Percentiles rank a stretch among this genome's conserved stretches.
These are phyloP conservation scores for Mylabris sibirica DNA, from an alignment of 2,888 invertebrate genomes.

Conservation along the genomic window DNA sequence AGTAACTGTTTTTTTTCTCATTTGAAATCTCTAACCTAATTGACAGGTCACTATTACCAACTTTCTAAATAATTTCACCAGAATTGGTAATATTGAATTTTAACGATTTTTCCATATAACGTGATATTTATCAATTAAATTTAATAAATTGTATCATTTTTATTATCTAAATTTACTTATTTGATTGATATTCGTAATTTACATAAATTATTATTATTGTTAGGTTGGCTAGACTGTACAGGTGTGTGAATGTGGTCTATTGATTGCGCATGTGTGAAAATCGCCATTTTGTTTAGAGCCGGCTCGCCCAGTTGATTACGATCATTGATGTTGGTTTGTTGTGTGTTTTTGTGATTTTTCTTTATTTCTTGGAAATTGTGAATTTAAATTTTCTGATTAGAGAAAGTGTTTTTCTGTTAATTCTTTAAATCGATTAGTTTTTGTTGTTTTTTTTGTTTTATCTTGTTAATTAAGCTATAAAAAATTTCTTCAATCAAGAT, in stretches of 20 bases:
- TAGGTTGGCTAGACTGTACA: not conserved
- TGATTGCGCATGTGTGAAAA: conserved; percentile 53
- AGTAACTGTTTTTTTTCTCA: not conserved
- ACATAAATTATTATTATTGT: too few species aligned
- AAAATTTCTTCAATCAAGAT: conserved; percentile 63
- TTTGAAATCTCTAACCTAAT: not conserved
- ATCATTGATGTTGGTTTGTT: conserved; percentile 28
- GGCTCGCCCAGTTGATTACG: conserved; percentile 60
- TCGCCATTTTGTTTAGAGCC: conserved; percentile 58
- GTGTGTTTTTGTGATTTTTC: conserved; percentile 28
- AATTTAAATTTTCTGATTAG: conserved; percentile 14
- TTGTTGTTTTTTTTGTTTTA: not conserved
- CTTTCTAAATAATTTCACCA: not conserved
- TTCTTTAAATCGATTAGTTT: not conserved
- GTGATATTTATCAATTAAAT: not conserved
- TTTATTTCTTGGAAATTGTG: too few species aligned
- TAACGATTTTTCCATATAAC: not conserved
- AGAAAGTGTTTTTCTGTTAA: not conserved
- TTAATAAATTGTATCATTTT: conserved; percentile 3
- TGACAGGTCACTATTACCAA: not conserved
- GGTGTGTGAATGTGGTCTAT: conserved; percentile 49
- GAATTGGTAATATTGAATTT: not conserved
- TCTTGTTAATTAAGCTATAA: too few species aligned
- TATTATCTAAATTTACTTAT: conserved; percentile 18
- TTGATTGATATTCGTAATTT: too few species aligned